Evolutionary conservation across 2,113 vertebrate species (phyloP).

Genomic region (Entomyzon cyanotis): DNA sequence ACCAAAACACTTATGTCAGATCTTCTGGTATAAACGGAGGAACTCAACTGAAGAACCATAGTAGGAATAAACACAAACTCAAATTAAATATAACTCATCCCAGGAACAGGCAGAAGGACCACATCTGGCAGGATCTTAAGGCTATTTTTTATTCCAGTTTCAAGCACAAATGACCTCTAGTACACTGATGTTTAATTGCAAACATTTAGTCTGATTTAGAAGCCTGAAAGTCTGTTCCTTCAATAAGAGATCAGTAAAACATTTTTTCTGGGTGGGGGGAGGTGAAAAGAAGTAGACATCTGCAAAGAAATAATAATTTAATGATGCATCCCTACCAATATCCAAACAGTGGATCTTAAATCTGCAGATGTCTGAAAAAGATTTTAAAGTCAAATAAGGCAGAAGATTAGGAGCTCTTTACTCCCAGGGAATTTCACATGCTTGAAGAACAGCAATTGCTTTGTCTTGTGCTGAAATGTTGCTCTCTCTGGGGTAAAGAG

Average conservation of each 20-base stretch:
- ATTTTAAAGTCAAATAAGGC: slow-evolving; percentile 50
- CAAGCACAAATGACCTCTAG: background rate
- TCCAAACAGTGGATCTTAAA: background rate
- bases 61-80: background rate
- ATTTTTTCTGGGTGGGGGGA: background rate
- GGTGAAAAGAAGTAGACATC: background rate
- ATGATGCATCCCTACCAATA: background rate
- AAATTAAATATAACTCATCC: background rate
- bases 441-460: slow-evolving; percentile 29
- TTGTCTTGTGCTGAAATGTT: slow-evolving; percentile 35
- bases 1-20: background rate
- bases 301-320: background rate
- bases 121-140: background rate
- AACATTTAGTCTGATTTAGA: background rate
- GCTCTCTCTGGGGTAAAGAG: background rate
- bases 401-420: slow-evolving; percentile 19
- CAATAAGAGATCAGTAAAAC: background rate
- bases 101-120: background rate
- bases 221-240: background rate
- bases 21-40: background rate
- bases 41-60: background rate
- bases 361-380: slow-evolving; percentile 4
- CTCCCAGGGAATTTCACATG: background rate
- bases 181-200: background rate
- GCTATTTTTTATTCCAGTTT: background rate